Percentiles rank a stretch among this genome's conserved stretches.
phyloP scores from a whole-genome alignment of 64 coral and sea anemone genomes.

The Exaiptasia diaphana region DNA sequence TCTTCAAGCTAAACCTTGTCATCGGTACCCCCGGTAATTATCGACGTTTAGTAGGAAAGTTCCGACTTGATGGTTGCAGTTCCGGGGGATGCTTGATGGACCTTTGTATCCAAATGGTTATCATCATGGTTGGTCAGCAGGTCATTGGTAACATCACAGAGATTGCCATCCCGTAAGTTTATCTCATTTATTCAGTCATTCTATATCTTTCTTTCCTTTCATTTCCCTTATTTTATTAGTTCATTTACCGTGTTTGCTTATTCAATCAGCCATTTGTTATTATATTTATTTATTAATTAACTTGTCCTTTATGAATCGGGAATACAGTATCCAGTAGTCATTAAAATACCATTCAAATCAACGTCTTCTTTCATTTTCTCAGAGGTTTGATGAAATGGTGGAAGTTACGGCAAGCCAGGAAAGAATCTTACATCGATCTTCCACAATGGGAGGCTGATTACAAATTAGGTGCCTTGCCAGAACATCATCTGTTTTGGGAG shows the following conservation, averaged over 20 bases:
- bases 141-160: conserved; percentile 84
- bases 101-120: conserved; percentile 77
- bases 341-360: too few relatives aligned
- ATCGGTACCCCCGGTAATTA: conserved; percentile 87
- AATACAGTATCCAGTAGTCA: too few relatives aligned
- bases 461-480: conserved; percentile 62
- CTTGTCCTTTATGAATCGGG: too few relatives aligned
- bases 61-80: conserved; percentile 68
- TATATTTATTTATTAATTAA: too few relatives aligned
- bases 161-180: conserved; percentile 83
- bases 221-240: not conserved
- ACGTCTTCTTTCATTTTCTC: not conserved
- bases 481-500: conserved; percentile 91
- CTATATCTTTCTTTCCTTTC: not conserved
- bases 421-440: conserved; percentile 43
- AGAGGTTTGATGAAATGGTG: conserved; percentile 87
- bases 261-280: too few relatives aligned
- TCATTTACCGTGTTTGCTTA: not conserved
- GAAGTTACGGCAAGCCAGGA: conserved; percentile 69
- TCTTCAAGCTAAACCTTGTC: conserved; percentile 82
- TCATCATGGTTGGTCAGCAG: conserved; percentile 94
- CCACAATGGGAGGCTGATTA: conserved; percentile 91
- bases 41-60: conserved; percentile 47
- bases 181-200: too few relatives aligned
- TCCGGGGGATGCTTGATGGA: conserved; percentile 71